phyloP scores from a whole-genome alignment of 1,140 invertebrate genomes.

The Drosophila tropicalis region DNA sequence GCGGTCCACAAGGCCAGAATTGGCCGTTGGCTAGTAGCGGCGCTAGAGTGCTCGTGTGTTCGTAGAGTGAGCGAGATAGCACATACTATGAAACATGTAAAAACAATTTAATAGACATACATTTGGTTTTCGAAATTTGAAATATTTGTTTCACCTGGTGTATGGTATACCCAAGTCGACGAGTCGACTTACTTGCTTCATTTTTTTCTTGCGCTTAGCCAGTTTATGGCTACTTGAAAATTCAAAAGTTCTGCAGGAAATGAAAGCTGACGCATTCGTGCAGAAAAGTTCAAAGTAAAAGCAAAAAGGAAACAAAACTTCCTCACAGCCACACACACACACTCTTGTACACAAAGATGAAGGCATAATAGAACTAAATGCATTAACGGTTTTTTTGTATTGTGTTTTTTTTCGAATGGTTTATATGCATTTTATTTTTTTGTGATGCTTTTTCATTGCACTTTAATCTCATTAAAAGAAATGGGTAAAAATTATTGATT shows the following conservation, averaged over 20 bases:
- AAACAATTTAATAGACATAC: too few relatives aligned
- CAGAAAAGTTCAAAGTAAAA: constrained; percentile 60
- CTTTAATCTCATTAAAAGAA: constrained; percentile 63
- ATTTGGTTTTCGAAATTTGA: too few relatives aligned
- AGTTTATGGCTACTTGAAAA: constrained; percentile 63
- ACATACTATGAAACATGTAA: too few relatives aligned
- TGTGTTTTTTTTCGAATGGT: background rate
- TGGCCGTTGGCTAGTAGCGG: too few relatives aligned
- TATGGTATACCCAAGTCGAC: too few relatives aligned
- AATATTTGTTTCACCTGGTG: too few relatives aligned
- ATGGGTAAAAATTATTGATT: constrained; percentile 65
- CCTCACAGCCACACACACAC: background rate
- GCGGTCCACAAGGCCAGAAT: too few relatives aligned
- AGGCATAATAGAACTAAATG: constrained; percentile 54
- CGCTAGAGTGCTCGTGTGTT: too few relatives aligned
- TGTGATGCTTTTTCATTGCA: constrained; percentile 25
- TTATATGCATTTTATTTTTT: constrained; percentile 22
- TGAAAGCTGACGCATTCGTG: constrained; percentile 74
- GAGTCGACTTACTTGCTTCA: too few relatives aligned
- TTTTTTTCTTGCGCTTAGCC: constrained; percentile 44
- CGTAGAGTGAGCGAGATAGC: too few relatives aligned
- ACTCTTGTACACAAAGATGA: background rate
- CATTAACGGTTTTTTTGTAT: constrained; percentile 59
- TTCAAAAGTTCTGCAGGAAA: constrained; percentile 69
- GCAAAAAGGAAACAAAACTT: constrained; percentile 31